Evolutionary conservation across 2,888 invertebrate genomes (phyloP).

Genomic region (Microplitis deprimator): DNA sequence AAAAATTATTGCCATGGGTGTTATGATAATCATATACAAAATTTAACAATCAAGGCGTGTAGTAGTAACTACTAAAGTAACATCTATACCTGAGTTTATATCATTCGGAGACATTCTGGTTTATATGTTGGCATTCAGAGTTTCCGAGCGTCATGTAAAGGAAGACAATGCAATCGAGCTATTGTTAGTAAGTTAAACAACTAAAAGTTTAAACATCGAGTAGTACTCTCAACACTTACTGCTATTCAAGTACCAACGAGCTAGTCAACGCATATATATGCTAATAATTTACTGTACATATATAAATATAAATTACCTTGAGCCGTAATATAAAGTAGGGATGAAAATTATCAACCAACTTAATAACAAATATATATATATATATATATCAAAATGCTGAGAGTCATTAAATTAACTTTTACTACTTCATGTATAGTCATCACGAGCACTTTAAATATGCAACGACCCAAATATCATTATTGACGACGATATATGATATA

Average conservation of each 20-base stretch:
- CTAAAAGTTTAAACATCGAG: constrained; percentile 38
- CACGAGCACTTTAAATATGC: neutral
- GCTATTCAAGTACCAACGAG: constrained; percentile 44
- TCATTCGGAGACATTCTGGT: neutral
- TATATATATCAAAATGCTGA: neutral
- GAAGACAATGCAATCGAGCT: constrained; percentile 31
- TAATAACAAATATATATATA: too few relatives aligned
- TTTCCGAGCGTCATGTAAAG: neutral
- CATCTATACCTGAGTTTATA: neutral
- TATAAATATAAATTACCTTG: neutral
- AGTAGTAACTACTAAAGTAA: neutral
- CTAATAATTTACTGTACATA: neutral
- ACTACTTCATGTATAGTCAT: neutral
- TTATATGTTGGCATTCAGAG: constrained; percentile 25
- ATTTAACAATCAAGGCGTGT: neutral
- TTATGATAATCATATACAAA: constrained; percentile 28
- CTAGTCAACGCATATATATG: neutral
- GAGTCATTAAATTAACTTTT: neutral
- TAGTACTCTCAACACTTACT: constrained; percentile 34
- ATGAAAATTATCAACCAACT: neutral
- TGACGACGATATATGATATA: neutral
- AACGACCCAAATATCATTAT: constrained; percentile 7
- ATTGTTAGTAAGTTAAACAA: constrained; percentile 36
- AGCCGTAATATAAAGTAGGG: neutral
- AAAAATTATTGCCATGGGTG: constrained; percentile 2